phyloP scores from a whole-genome alignment of 2,797 vertebrate genomes.

The Zenarchopterus dispar region DNA sequence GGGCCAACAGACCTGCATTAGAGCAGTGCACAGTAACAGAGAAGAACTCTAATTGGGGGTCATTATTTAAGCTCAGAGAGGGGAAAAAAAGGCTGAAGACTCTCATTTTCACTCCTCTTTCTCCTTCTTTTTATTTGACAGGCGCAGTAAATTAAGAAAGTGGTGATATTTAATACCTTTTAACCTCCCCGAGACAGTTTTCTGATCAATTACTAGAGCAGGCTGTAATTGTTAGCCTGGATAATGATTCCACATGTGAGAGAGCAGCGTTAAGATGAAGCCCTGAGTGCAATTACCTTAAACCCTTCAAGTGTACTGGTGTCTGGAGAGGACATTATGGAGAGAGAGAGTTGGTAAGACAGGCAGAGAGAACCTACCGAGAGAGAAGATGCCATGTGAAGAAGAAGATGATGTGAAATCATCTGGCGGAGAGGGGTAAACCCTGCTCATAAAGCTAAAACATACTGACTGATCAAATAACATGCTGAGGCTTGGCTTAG shows the following conservation, averaged over 20 bases:
- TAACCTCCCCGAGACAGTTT: constrained; percentile 83
- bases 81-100: constrained; percentile 68
- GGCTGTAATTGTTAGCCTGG: constrained; percentile 84
- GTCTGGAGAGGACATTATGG: constrained; percentile 78
- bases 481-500: not conserved
- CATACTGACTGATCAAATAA: constrained; percentile 27
- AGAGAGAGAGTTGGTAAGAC: constrained; percentile 60
- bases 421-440: constrained; percentile 45
- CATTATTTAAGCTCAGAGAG: constrained; percentile 80
- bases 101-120: constrained; percentile 78
- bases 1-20: constrained; percentile 77
- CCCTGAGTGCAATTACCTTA: constrained; percentile 82
- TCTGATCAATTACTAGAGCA: constrained; percentile 84
- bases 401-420: constrained; percentile 50
- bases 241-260: constrained; percentile 83
- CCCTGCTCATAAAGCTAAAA: constrained; percentile 23
- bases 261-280: constrained; percentile 77
- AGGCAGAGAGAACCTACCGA: constrained; percentile 46
- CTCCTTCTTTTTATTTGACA: constrained; percentile 79
- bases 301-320: constrained; percentile 79
- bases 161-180: constrained; percentile 86
- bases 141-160: constrained; percentile 84
- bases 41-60: constrained; percentile 80
- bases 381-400: constrained; percentile 38
- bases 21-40: constrained; percentile 75